Evolutionary conservation across 2,797 vertebrate species (phyloP), one percentile per base, ranked within the genome.

Genomic region (Xyrichtys novacula): DNA sequence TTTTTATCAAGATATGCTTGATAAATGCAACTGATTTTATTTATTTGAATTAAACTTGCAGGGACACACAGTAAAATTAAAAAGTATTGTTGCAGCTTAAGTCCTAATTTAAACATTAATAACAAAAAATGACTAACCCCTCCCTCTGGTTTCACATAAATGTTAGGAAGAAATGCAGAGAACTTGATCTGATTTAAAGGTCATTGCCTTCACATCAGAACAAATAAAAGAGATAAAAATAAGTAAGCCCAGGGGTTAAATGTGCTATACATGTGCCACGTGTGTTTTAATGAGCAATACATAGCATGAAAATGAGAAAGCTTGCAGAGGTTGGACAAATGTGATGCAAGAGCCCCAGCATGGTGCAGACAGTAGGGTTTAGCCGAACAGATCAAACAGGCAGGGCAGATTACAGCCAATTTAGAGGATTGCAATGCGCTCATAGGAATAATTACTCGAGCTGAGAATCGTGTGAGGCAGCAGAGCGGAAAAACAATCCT

Each of bases 131-230:
- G 36, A 53, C 46, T 0, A 28, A 70, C 58, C 57, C 40, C 29
- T 74, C 64, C 52, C 23, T 74, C 54, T 74, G 67, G 20, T 74
- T 76, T 67, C 49, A 44, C 26, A 68, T 71, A 15, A 31, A 76
- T 36, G 40, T 58, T 42, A 43, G 44, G 47, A 6, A 42, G 70
- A 78, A 71, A 76, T 0, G 34, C 55, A 16, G 26, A 65, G 40
- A 67, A 72, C 31, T 53, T 77, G 65, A 81, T 75, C 59, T 23
- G 44, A 72, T 81, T 78, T 78, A 83, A 81, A 85, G 72, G 78
- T 81, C 74, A 86, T 47, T 22, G 65, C 50, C 57, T 74, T 19
- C 70, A 69, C 66, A 68, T 76, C 68, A 75, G 68, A 78, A 42
- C 38, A 74, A 50, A 77, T 74, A 6, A 72, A 71, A 69, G 47